phyloP scores from a whole-genome alignment of 2,113 vertebrate species.

The Peromyscus polionotus region DNA sequence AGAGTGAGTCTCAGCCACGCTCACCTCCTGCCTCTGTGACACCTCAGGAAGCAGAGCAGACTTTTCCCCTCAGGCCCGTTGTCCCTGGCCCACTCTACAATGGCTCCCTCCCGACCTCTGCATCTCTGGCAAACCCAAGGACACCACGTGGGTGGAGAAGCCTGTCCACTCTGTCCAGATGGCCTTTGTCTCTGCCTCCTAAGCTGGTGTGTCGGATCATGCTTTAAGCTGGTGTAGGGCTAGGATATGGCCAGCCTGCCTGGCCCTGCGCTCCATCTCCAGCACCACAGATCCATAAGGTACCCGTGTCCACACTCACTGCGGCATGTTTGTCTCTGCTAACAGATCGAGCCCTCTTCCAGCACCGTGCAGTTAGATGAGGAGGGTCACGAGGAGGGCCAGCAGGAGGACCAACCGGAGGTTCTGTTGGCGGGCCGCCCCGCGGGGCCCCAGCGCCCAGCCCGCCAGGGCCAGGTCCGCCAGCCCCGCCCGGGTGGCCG shows the following conservation, averaged over 20 bases:
- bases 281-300: background rate
- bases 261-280: background rate
- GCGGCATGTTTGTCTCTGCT: rapidly evolving
- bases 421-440: rapidly evolving
- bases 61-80: rapidly evolving
- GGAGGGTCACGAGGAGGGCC: background rate
- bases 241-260: background rate
- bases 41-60: background rate
- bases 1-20: rapidly evolving
- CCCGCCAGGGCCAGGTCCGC: no score
- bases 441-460: background rate
- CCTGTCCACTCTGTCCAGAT: background rate
- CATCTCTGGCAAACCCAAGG: background rate
- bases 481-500: background rate
- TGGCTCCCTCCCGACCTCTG: no score
- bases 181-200: background rate
- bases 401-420: background rate
- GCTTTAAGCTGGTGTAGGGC: background rate
- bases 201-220: rapidly evolving
- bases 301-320: background rate
- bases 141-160: rapidly evolving
- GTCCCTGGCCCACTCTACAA: rapidly evolving
- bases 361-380: rapidly evolving
- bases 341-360: background rate
- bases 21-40: background rate